Evolutionary conservation across 2,797 vertebrate species (phyloP), one percentile per base, ranked within the genome.

Genomic region (Rhinatrema bivittatum): DNA sequence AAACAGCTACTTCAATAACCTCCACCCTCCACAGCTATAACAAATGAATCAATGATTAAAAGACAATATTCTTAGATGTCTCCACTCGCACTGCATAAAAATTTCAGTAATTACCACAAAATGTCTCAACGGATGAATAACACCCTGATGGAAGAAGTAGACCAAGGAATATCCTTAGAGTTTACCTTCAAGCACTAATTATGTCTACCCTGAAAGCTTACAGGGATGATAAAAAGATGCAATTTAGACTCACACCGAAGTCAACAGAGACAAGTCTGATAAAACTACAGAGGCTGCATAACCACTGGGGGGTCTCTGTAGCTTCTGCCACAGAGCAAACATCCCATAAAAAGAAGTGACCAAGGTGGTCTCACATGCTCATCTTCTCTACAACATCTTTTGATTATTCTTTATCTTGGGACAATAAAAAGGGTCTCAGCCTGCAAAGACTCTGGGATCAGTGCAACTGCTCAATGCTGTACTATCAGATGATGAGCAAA

Each of bases 221-320:
- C 16, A 16, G 11, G 24, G 20, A 29, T 32, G n/a, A 19, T 32
- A 23, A 29, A 46, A 14, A 14, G 3, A 7, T 22, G 7, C 35
- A 16, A 48, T 23, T 56, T n/a, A 53, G 32, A 41, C 39, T 50
- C 51, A 22, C 33, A 46, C 50, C 31, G 46, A n/a, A 52, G 13
- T 1, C 6, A 41, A 22, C 16, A 33, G 11, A 49, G 20, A 39
- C 2, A 18, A 3, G 5, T 19, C 35, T 16, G 16, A 38, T 28
- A 63, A 52, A 50, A 12, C 1, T 23, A n/a, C n/a, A 36, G 2
- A n/a, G 5, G 16, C 52, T 37, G 44, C 15, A 29, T 7, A 32
- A 44, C 39, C 13, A 29, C 7, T 8, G 3, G 1, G n/a, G 29
- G 29, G 19, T 31, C 38, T 12, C 10, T 36, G 25, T 9, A 21